Base-by-base conservation (phyloP, 2,113 vertebrate genomes). In the Spea bombifrons region DNA sequence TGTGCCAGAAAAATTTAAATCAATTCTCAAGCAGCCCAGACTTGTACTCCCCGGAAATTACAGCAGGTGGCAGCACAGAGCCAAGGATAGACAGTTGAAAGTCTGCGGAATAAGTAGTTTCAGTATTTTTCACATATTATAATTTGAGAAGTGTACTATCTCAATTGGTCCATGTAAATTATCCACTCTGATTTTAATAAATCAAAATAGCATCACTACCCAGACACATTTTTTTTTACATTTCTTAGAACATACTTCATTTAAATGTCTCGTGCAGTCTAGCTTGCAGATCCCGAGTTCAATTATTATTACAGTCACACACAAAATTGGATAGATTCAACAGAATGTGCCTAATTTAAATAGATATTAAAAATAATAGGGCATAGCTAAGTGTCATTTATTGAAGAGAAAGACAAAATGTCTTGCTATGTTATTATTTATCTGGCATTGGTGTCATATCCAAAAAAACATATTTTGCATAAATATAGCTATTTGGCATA, bases 331-430 rank as follows among this genome's bases (percentile, higher is more conserved):
- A 43, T 16, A 15, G 30, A 49, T 45, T 73, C 8, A 4, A 53
- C 50, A 59, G 47, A 45, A 30, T 65, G 73, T 43, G 16, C 63
- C 73, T 47, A 64, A 50, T 65, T 61, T 65, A 50, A 75, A 75
- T 75, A 65, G 63, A 75, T 65, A 64, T 75, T 7, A 75, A n/a
- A 75, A 65, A 12, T 50, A 75, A 75, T 1, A 64, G 57, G n/a
- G 59, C 73, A 64, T 43, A 57, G 43, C 63, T 75, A 64, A 65
- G 45, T 30, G 63, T 75, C 59, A 75, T 75, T 75, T 64, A 8
- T 8, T 13, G 15, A 59, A 59, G 6, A 59, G 55, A 13, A 46
- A 43, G 73, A 67, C 44, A 67, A 67, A 67, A 46, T 46, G 73
- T 65, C 59, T 12, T 2, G 13, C 59, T 49, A 46, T 12, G 57